These are phyloP conservation scores for Nyleta sp. DNA, from an alignment of 2,888 invertebrate genomes.

Conservation along the genomic window DNA sequence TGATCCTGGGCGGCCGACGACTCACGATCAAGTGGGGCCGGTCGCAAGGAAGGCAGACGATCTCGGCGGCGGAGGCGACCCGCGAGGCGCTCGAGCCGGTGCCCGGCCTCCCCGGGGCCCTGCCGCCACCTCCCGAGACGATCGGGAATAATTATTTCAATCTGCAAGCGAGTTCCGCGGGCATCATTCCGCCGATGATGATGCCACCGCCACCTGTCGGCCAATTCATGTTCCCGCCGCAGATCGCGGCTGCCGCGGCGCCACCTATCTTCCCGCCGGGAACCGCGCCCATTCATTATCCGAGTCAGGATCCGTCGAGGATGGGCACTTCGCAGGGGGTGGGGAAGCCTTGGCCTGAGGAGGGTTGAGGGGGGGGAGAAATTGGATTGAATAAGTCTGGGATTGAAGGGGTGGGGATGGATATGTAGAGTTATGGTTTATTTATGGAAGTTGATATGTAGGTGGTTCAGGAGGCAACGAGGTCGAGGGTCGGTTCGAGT, in stretches of 20 bases:
- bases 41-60: constrained; percentile 91
- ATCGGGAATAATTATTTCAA: constrained; percentile 88
- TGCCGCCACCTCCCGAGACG: constrained; percentile 86
- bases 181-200: constrained; percentile 80
- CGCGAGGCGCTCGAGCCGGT: constrained; percentile 88
- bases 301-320: constrained; percentile 97
- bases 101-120: constrained; percentile 89
- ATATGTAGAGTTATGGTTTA: no score
- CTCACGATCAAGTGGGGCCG: constrained; percentile 99
- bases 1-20: constrained; percentile 92
- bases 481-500: no score
- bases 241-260: constrained; percentile 81
- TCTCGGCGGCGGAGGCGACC: constrained; percentile 83
- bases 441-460: no score
- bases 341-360: constrained; percentile 81
- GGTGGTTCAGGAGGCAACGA: no score
- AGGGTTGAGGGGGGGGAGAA: constrained; percentile 49
- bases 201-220: constrained; percentile 83
- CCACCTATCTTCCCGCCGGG: constrained; percentile 83
- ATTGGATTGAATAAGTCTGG: no score
- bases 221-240: constrained; percentile 82
- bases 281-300: constrained; percentile 92
- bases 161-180: constrained; percentile 81
- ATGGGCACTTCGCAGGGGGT: constrained; percentile 87
- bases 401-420: no score